Evolutionary conservation across 1,140 invertebrate species (phyloP), one percentile per base, ranked within the genome.

Genomic region (Schlechtendalia chinensis): DNA sequence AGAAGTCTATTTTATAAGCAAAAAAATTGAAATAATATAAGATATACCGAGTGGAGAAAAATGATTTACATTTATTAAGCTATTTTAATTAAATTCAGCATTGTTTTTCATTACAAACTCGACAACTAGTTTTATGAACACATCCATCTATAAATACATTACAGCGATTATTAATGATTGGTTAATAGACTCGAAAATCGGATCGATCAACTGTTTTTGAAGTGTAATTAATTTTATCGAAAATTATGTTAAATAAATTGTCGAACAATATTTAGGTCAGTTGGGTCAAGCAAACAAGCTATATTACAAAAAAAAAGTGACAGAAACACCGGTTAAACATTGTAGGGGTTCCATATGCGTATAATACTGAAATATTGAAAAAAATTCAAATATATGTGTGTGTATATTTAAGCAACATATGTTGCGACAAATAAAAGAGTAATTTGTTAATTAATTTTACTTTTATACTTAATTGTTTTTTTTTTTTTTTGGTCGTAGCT

Each of bases 181-280:
- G 5, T 45, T 32, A 27, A 29, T 27, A 29, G 17, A 63, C 27
- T 5, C 11, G 3, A 29, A n/a, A 67, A 45, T 17, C n/a, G 19
- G n/a, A 29, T 14, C 17, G 8, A 29, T n/a, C 22, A 47, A 69
- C 65, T 69, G 39, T n/a, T 67, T 5, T n/a, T 67, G 39, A 69
- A 69, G 12, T 24, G 22, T 50, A 69, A 69, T 69, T 69, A 24
- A 50, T 69, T 69, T 22, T 50, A 22, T 8, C 5, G 45, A 69
- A 69, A 14, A 22, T 45, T 67, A 47, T 22, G 45, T 10, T 12
- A 3, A 47, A 47, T 22, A 69, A 17, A 22, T 69, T 69, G 65
- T 47, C 45, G 12, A 69, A 47, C 32, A 69, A 69, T 69, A 69
- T 69, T 69, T 69, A 47, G 65, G 65, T 69, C 22, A 17, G 45